A percentile compares a stretch with the other conserved stretches of the same genome.
Conservation (phyloP, 2,888 invertebrate genomes). For the Diaprepes abbreviatus region DNA sequence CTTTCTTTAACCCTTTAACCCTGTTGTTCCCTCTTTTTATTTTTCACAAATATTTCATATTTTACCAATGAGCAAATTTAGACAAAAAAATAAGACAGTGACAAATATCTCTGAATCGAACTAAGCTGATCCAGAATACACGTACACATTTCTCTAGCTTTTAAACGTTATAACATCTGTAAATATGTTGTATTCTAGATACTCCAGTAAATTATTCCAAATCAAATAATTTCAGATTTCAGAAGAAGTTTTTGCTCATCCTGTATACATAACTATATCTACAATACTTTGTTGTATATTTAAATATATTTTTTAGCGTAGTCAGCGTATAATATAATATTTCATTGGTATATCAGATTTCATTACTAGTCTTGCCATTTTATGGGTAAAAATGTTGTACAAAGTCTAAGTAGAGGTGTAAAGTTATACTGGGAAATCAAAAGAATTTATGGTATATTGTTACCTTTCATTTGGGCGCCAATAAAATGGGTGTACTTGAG, state of each 20-base stretch:
- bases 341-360: background rate
- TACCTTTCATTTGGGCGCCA: background rate
- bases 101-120: constrained; percentile 1
- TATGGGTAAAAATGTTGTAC: background rate
- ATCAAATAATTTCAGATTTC: too few species aligned
- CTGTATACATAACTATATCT: too few species aligned
- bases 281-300: background rate
- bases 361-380: background rate
- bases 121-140: background rate
- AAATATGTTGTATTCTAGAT: too few species aligned
- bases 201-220: too few species aligned
- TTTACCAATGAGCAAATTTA: too few species aligned
- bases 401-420: background rate
- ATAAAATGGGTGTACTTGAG: background rate
- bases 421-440: background rate
- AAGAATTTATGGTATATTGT: background rate
- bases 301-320: background rate
- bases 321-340: background rate
- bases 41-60: background rate
- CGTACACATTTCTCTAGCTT: too few species aligned
- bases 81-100: constrained; percentile 2
- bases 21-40: too few species aligned
- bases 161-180: too few species aligned
- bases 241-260: too few species aligned
- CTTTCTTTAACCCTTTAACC: too few species aligned